Conservation (phyloP, 2,797 vertebrate species). For the Paguma larvata region DNA sequence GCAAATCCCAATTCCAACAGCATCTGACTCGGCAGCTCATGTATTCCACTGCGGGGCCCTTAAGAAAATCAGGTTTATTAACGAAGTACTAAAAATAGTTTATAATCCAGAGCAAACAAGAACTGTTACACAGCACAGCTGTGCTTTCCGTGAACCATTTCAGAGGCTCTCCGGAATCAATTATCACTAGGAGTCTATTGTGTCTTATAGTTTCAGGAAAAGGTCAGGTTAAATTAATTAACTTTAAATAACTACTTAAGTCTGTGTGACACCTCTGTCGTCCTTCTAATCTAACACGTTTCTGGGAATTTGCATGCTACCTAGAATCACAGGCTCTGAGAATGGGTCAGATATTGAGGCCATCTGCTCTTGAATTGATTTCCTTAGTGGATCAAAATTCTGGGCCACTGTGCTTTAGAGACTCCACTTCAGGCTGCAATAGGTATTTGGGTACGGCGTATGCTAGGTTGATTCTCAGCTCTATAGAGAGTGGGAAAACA, state of each 20-base stretch:
- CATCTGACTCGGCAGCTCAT: slow-evolving; percentile 10
- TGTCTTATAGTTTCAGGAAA: slow-evolving; percentile 51
- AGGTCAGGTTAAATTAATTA: slow-evolving; percentile 80
- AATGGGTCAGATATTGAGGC: slow-evolving; percentile 62
- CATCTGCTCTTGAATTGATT: slow-evolving; percentile 67
- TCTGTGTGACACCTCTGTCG: slow-evolving; percentile 14
- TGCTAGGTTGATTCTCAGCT: not conserved
- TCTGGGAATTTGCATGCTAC: not conserved
- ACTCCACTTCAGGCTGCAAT: not conserved
- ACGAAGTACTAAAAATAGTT: slow-evolving; percentile 79
- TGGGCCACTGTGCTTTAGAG: slow-evolving; percentile 46
- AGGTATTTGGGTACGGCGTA: not conserved
- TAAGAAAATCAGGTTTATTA: slow-evolving; percentile 82
- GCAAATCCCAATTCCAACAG: slow-evolving; percentile 62
- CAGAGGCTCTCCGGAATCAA: slow-evolving; percentile 63
- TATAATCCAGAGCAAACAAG: slow-evolving; percentile 75
- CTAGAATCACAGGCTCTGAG: slow-evolving; percentile 10
- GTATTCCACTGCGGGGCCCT: slow-evolving; percentile 30
- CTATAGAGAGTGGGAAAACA: not conserved
- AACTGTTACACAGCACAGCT: slow-evolving; percentile 61
- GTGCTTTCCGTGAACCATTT: slow-evolving; percentile 72
- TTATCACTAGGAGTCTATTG: slow-evolving; percentile 69
- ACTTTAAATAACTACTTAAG: slow-evolving; percentile 73
- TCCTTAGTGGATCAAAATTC: slow-evolving; percentile 64
- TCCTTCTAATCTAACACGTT: slow-evolving; percentile 66